Base-by-base conservation (phyloP, 2,888 invertebrate genomes). In the Odontocolon sp. region DNA sequence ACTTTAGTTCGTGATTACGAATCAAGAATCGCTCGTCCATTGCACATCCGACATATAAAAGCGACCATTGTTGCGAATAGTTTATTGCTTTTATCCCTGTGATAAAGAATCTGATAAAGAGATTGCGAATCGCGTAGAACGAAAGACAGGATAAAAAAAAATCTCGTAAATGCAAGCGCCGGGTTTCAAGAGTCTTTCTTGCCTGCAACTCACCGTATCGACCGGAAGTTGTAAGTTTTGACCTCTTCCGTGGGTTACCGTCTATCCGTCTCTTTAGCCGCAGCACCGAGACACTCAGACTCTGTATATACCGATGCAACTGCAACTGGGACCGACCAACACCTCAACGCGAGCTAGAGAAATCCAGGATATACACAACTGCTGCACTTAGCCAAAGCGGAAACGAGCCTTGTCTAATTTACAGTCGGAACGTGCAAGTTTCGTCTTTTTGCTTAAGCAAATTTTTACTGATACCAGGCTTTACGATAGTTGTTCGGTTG, bases 401-500 rank as follows among this genome's bases (percentile, higher is more conserved):
- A 86, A 86, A 83, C 72, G 80, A 64, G 75, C 40, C 83, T 82
- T 81, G 83, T 83, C 83, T 81, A 84, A 87, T 85, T 85, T 83
- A 84, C 84, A 67, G 57, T 45, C 68, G 45, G 42, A 31, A 57
- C 69, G 50, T 42, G 57, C 45, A 52, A 31, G 33, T 42, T 78
- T 67, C 16, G 36, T 42, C 40, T 67, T 28, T 33, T 36, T 26
- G n/a, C 66, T 57, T 56, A 45, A 38, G 28, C 50, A 59, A 50
- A 56, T 59, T 57, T 70, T 59, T 59, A 21, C 23, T 11, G 11
- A n/a, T n/a, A 6, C 18, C 36, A 74, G 26, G n/a, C 28, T 50
- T 61, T 23, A 14, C 47, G 18, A 14, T 31, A 40, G 52, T 28
- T 42, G 74, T 78, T 71, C 66, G 64, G 74, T 78, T 81, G 33